Conservation (phyloP, 2,113 vertebrate species). For the Menidia beryllina region DNA sequence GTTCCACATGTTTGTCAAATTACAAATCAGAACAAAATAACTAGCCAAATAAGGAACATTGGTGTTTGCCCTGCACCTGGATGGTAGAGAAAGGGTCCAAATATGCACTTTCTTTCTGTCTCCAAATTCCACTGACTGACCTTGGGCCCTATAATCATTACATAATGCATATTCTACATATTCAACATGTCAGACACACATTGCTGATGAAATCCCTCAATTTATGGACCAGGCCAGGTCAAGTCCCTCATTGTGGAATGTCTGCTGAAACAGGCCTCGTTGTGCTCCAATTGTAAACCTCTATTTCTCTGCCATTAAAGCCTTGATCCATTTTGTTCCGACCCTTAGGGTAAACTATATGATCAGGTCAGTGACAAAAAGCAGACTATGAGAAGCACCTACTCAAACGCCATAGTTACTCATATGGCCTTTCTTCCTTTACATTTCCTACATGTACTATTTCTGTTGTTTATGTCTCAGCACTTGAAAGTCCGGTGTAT, state of each 20-base stretch:
- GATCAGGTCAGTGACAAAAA: neutral
- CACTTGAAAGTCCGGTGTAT: neutral
- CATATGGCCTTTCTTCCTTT: conserved; percentile 12
- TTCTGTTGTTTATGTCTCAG: neutral
- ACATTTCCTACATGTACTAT: neutral
- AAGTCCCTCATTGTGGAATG: conserved; percentile 75
- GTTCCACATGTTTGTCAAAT: neutral
- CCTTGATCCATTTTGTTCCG: conserved; percentile 48
- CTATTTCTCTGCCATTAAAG: neutral
- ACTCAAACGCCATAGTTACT: conserved; percentile 18
- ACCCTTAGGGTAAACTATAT: neutral
- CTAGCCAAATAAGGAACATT: neutral
- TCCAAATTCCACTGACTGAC: conserved; percentile 39
- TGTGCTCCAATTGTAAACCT: conserved; percentile 64
- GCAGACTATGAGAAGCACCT: neutral
- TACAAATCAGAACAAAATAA: neutral
- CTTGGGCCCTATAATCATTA: conserved; percentile 51
- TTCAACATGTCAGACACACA: conserved; percentile 66
- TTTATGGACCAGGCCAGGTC: conserved; percentile 77
- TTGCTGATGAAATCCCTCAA: conserved; percentile 79
- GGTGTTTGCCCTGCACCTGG: conserved; percentile 24
- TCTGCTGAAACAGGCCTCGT: conserved; percentile 68
- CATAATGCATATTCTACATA: conserved; percentile 75
- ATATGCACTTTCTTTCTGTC: conserved; percentile 31
- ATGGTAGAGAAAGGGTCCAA: conserved; percentile 20